phyloP scores from a whole-genome alignment of 2,888 invertebrate species.

The Corythucha ciliata region DNA sequence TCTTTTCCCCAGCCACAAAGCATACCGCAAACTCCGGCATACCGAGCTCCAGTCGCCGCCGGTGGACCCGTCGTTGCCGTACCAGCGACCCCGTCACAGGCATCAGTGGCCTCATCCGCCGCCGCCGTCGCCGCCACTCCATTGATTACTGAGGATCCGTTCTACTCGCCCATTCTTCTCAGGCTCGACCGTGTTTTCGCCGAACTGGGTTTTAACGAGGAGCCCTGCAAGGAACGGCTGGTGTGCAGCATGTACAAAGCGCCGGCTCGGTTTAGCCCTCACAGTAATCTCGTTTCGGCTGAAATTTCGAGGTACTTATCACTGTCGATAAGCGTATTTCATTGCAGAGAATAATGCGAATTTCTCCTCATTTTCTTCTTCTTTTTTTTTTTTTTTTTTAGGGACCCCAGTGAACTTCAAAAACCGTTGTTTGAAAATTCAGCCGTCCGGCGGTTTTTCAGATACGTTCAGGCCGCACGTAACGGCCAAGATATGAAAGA shows the following conservation, averaged over 20 bases:
- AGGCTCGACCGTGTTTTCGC: constrained; percentile 64
- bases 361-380: background rate
- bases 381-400: constrained; percentile 48
- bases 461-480: constrained; percentile 69
- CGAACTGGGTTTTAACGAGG: constrained; percentile 61
- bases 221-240: constrained; percentile 65
- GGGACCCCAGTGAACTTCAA: constrained; percentile 64
- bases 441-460: constrained; percentile 63
- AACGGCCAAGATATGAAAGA: constrained; percentile 74
- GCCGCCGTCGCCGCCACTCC: too few relatives aligned
- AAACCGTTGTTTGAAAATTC: constrained; percentile 57
- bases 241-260: constrained; percentile 78
- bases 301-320: constrained; percentile 70
- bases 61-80: too few relatives aligned
- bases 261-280: constrained; percentile 69
- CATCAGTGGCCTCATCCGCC: too few relatives aligned
- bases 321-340: background rate
- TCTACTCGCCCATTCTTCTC: constrained; percentile 62
- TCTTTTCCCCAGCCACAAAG: too few relatives aligned
- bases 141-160: too few relatives aligned
- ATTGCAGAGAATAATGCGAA: background rate
- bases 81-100: too few relatives aligned
- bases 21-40: too few relatives aligned
- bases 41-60: too few relatives aligned
- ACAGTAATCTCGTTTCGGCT: constrained; percentile 76